Base-by-base conservation (phyloP, 2,797 vertebrate genomes). In the Leptodactylus fallax region DNA sequence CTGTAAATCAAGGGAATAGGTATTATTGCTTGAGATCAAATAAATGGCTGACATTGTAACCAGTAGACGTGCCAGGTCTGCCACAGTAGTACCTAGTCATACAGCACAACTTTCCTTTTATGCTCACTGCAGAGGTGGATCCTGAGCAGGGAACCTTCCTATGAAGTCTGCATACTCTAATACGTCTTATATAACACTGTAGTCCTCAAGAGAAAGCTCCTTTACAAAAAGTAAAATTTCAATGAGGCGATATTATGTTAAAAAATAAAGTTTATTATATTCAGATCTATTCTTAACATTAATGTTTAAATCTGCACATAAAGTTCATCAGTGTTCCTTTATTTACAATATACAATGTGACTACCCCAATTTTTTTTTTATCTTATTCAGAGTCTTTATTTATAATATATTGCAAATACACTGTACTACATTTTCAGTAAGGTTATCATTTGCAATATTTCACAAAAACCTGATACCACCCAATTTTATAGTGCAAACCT, bases 401-500 rank as follows among this genome's bases (percentile, higher is more conserved):
- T 3, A 13, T 17, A 23, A 9, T 16, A 8, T 69, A 25, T 25
- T 4, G 53, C 16, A 49, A 36, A 19, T 13, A 36, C 36, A 36
- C 36, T 36, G 2, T 36, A 51, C 7, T n/a, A 36, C n/a, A 12
- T 17, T 60, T 60, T 14, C 36, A 60, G 53, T 4, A 76, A 76
- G 21, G 23, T 23, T 36, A 25, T 79, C 17, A 80, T 60, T 45
- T 10, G 17, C 17, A 19, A 45, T 47, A 60, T 85, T n/a, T 16
- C 47, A 8, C 83, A 36, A 1, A 84, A 21, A 19, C 25, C 25
- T 47, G 36, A n/a, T 27, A 74, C n/a, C 58, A 61, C 56, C 25
- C 71, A 77, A 63, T 19, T 47, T n/a, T 85, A 74, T 12, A 85
- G 83, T 85, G 83, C 83, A 85, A 85, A 49, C 21, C 14, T 69